phyloP scores from a whole-genome alignment of 2,888 invertebrate species.

The Mimachlamys varia region DNA sequence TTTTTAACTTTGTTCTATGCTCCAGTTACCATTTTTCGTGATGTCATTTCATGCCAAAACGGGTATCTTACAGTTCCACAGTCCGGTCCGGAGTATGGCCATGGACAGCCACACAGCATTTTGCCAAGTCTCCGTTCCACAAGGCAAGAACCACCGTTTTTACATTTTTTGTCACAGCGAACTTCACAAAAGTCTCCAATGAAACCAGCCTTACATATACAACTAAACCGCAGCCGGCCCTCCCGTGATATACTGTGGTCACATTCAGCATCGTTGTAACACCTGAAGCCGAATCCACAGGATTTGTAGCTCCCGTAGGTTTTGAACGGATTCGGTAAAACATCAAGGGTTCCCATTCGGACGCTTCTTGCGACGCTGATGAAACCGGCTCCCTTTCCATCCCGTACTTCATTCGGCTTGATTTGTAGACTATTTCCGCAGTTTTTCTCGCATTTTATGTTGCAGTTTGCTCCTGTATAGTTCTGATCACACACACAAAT shows the following conservation, averaged over 20 bases:
- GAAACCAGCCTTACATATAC: conserved; percentile 37
- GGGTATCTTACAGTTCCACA: conserved; percentile 40
- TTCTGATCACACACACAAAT: conserved; percentile 17
- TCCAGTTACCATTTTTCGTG: conserved; percentile 22
- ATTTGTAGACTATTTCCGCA: not conserved
- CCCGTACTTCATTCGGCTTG: not conserved
- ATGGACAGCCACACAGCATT: conserved; percentile 48
- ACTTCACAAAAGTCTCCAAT: conserved; percentile 45
- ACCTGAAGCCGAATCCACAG: not conserved
- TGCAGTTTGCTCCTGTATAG: conserved; percentile 13
- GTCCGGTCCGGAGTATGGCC: conserved; percentile 42
- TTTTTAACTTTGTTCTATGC: not conserved
- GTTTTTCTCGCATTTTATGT: conserved; percentile 28
- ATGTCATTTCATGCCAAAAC: not conserved
- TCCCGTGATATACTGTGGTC: not conserved
- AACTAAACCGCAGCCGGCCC: conserved; percentile 29
- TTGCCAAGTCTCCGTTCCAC: conserved; percentile 42
- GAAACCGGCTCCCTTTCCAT: not conserved
- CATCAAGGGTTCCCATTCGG: conserved; percentile 1
- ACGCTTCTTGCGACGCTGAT: not conserved
- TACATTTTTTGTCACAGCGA: conserved; percentile 36
- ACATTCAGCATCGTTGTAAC: conserved; percentile 3
- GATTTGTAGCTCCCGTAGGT: not conserved
- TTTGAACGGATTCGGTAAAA: not conserved
- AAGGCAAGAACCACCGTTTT: conserved; percentile 40